Evolutionary conservation across 92 coral and sea anemone species (phyloP).

Genomic region (Actinernus sp.): DNA sequence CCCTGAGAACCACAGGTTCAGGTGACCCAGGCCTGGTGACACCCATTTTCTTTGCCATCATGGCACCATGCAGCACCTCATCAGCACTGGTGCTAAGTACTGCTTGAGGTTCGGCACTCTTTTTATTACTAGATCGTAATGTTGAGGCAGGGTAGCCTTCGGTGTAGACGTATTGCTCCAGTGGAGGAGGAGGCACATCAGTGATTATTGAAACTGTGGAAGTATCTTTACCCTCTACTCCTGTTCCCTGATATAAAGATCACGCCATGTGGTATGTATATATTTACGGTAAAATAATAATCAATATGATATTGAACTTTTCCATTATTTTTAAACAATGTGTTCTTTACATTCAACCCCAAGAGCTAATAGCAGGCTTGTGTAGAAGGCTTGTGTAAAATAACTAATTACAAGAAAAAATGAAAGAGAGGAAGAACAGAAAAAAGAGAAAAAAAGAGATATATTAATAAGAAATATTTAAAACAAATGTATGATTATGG

Average conservation of each 20-base stretch:
- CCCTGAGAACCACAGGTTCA: conserved; percentile 48
- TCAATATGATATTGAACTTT: too few species aligned
- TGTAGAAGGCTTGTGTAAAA: too few species aligned
- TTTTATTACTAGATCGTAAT: conserved; percentile 69
- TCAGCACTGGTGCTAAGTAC: conserved; percentile 61
- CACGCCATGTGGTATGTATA: too few species aligned
- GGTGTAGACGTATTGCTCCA: conserved; percentile 88
- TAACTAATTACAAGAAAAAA: too few species aligned
- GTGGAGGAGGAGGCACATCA: conserved; percentile 91
- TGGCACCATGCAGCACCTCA: conserved; percentile 84
- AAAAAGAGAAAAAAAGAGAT: too few species aligned
- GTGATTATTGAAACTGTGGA: conserved; percentile 77
- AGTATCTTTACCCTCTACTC: conserved; percentile 13
- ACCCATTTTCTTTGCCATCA: conserved; percentile 82
- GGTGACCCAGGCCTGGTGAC: conserved; percentile 66
- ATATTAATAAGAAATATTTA: too few species aligned
- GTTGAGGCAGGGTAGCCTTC: conserved; percentile 82
- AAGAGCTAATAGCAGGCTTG: too few species aligned
- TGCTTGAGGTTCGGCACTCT: conserved; percentile 25
- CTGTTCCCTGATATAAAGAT: conserved; percentile 36
- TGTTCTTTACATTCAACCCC: too few species aligned
- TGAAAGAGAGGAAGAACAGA: too few species aligned
- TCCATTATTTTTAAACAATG: too few species aligned
- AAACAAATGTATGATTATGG: too few species aligned
- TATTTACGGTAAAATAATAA: too few species aligned